phyloP scores from a whole-genome alignment of 2,888 invertebrate species.

The Pristionchus exspectatus region DNA sequence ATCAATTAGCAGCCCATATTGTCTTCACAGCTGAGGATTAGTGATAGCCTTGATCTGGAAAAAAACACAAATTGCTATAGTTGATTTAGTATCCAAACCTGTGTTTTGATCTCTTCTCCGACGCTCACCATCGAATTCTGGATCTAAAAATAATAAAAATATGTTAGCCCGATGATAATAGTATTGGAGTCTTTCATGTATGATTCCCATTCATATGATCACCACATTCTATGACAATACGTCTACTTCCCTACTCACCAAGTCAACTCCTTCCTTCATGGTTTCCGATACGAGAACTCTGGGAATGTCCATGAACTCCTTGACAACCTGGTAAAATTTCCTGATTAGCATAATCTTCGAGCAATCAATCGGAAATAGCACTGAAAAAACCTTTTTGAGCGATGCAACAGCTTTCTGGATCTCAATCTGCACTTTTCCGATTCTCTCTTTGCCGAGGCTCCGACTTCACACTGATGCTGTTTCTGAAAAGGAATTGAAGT shows the following conservation, averaged over 20 bases:
- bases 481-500: background rate
- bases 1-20: no score
- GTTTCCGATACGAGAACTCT: background rate
- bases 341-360: background rate
- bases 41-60: background rate
- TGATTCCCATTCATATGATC: no score
- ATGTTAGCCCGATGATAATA: no score
- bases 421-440: constrained; percentile 7
- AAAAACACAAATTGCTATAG: background rate
- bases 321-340: background rate
- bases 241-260: background rate
- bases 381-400: background rate
- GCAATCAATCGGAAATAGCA: background rate
- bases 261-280: background rate
- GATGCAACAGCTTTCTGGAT: background rate
- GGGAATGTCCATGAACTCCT: constrained; percentile 42
- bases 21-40: background rate
- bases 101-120: background rate
- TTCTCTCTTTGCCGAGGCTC: constrained; percentile 5
- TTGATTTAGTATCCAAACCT: background rate
- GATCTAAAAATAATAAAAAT: background rate
- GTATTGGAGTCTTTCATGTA: no score
- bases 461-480: background rate
- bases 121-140: constrained; percentile 11
- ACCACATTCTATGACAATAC: no score